These are phyloP conservation scores for Philonicus albiceps DNA, from an alignment of 2,888 invertebrate species.

Conservation along the genomic window DNA sequence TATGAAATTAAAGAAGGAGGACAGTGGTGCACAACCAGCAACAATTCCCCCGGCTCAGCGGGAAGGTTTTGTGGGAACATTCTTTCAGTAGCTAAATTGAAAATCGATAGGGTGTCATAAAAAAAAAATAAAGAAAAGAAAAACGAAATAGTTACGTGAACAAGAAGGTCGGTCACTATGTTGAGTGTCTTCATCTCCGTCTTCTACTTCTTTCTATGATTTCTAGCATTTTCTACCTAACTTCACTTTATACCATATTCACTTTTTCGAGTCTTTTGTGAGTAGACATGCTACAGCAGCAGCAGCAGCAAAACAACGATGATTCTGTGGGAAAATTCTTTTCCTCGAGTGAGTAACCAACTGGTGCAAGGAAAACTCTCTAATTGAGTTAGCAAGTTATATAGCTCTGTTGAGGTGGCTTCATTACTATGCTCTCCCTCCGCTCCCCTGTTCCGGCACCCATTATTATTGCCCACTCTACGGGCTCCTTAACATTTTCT, in stretches of 20 bases:
- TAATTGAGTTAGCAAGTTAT: slow-evolving; percentile 8
- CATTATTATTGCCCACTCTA: neutral
- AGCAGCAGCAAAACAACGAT: neutral
- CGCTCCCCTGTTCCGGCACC: neutral
- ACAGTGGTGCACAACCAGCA: neutral
- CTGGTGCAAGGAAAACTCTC: neutral
- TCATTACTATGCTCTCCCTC: neutral
- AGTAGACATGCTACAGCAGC: neutral
- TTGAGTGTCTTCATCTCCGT: neutral
- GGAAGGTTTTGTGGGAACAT: neutral
- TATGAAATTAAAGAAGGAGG: slow-evolving; percentile 24
- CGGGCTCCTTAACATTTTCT: neutral
- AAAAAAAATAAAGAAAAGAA: neutral
- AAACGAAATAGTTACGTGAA: neutral
- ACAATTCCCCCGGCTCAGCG: neutral
- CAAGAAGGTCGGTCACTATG: neutral
- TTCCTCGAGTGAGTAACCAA: neutral
- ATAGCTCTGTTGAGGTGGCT: neutral
- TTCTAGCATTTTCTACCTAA: neutral
- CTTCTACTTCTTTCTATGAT: neutral
- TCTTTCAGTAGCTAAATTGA: neutral
- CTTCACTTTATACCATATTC: neutral
- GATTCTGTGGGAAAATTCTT: slow-evolving; percentile 21
- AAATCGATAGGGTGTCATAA: slow-evolving; percentile 6
- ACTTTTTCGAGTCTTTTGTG: neutral